Evolutionary conservation across 1,140 invertebrate genomes (phyloP).

Genomic region (Aphelenchoides besseyi): DNA sequence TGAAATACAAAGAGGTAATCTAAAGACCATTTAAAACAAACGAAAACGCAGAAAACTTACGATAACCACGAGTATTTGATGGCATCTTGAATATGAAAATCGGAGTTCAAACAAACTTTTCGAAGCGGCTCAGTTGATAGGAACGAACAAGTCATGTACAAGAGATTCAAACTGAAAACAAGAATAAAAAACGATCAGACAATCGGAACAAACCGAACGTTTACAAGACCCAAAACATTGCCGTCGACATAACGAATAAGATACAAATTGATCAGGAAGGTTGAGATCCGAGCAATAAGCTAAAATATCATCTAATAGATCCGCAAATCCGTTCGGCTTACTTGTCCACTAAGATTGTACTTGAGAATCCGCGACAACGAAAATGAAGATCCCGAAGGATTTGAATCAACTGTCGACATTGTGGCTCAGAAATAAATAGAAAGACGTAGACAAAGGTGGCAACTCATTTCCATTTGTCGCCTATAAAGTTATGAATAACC

Average conservation of each 20-base stretch:
- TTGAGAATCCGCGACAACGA: neutral
- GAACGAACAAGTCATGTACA: conserved; percentile 45
- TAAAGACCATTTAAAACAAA: conserved; percentile 24
- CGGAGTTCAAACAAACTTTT: conserved; percentile 40
- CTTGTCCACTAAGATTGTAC: conserved; percentile 15
- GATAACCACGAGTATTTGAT: conserved; percentile 34
- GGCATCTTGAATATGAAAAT: conserved; percentile 29
- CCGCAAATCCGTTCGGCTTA: too few species aligned
- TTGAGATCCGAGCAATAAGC: conserved; percentile 35
- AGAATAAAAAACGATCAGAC: neutral
- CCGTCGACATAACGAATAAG: conserved; percentile 38
- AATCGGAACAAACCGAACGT: conserved; percentile 40
- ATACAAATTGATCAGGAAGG: conserved; percentile 48
- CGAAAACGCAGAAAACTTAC: conserved; percentile 13
- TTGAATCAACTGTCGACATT: too few species aligned
- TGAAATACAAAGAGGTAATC: conserved; percentile 30
- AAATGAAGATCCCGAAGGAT: too few species aligned
- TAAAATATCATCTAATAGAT: conserved; percentile 16
- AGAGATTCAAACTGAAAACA: conserved; percentile 31
- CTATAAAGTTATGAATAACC: too few species aligned
- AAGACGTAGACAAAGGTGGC: too few species aligned
- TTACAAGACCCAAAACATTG: conserved; percentile 44
- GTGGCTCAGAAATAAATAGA: too few species aligned
- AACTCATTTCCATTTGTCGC: too few species aligned
- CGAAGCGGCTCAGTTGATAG: conserved; percentile 43